A percentile compares a stretch with the other conserved stretches of the same genome.
phyloP scores from a whole-genome alignment of 2,888 invertebrate species.

The Sussaba pulchella region DNA sequence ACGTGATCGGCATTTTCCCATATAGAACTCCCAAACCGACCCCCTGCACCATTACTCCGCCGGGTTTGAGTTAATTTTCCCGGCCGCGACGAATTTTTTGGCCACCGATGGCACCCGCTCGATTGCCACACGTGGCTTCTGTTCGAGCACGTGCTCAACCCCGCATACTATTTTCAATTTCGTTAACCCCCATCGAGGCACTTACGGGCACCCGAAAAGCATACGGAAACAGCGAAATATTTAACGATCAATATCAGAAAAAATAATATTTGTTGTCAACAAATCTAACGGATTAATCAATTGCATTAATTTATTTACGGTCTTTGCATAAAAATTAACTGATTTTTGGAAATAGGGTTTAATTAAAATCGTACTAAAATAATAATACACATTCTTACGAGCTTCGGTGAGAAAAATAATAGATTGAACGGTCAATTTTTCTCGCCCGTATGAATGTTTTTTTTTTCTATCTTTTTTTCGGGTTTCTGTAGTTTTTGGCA shows the following conservation, averaged over 20 bases:
- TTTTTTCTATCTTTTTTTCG: neutral
- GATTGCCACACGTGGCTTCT: constrained; percentile 49
- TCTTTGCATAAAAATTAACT: no score
- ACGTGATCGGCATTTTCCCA: constrained; percentile 44
- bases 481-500: constrained; percentile 23
- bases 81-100: constrained; percentile 31
- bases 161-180: constrained; percentile 32
- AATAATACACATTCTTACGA: no score
- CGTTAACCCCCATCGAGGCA: constrained; percentile 17
- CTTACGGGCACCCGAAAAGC: neutral
- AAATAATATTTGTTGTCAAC: neutral
- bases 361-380: neutral
- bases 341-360: neutral
- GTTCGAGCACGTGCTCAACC: constrained; percentile 1
- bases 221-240: neutral
- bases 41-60: constrained; percentile 52
- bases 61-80: constrained; percentile 20
- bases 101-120: constrained; percentile 34
- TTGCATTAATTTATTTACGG: no score
- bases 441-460: neutral
- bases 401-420: neutral
- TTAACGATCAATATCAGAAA: neutral
- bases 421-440: neutral
- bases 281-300: no score
- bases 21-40: constrained; percentile 56